Conservation (phyloP, 35 echinoderm and acorn worm species). For the Lytechinus pictus region DNA sequence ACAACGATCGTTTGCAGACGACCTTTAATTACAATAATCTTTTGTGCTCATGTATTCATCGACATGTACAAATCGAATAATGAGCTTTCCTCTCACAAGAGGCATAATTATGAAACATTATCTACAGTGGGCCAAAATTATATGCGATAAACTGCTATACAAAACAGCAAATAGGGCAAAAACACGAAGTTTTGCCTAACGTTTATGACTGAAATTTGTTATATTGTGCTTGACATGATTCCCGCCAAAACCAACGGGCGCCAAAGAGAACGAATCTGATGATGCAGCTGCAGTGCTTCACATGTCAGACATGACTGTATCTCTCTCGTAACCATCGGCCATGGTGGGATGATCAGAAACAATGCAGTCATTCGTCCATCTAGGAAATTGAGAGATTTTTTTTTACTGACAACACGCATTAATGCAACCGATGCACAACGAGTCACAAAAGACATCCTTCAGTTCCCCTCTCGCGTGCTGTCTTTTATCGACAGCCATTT, state of each 20-base stretch:
- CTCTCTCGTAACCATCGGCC: not conserved
- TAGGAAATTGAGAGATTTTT: not conserved
- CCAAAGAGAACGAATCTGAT: not conserved
- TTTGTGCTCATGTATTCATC: not conserved
- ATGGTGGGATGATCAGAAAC: slow-evolving; percentile 10
- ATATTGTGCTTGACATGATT: not conserved
- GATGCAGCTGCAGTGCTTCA: slow-evolving; percentile 8
- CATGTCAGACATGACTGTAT: not conserved
- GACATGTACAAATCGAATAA: not conserved
- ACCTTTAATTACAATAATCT: not conserved
- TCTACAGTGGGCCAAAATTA: not conserved
- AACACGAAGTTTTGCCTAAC: not conserved
- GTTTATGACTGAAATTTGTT: not conserved
- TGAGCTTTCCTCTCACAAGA: not conserved
- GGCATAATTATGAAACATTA: not conserved
- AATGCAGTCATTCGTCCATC: slow-evolving; percentile 2
- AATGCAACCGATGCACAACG: not conserved
- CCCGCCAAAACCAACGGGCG: slow-evolving; percentile 14
- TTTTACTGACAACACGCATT: not conserved
- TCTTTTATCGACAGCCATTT: not conserved
- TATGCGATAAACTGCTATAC: not conserved
- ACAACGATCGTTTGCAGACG: not conserved
- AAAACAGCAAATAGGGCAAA: not conserved
- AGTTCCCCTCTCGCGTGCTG: not conserved
- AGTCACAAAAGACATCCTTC: not conserved